Evolutionary conservation across 2,113 vertebrate species (phyloP).

Genomic region (Ophthalmolycus amberensis): DNA sequence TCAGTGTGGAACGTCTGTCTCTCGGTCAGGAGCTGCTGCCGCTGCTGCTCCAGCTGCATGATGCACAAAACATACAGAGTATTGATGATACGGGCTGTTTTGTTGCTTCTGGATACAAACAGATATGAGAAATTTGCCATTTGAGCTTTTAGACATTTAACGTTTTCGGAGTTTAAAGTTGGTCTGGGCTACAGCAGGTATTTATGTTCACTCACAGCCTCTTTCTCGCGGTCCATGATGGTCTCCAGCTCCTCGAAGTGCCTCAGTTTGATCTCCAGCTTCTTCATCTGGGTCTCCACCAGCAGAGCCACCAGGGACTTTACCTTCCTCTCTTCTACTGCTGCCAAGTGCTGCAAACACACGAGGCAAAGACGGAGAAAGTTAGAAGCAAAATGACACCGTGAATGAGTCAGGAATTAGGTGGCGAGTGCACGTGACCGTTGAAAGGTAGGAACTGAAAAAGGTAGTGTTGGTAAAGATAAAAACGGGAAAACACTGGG

Average conservation of each 20-base stretch:
- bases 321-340: slow-evolving; percentile 96
- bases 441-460: background rate
- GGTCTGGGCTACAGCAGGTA: background rate
- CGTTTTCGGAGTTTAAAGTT: background rate
- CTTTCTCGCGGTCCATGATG: slow-evolving; percentile 98
- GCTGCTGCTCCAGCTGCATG: slow-evolving; percentile 92
- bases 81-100: background rate
- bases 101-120: background rate
- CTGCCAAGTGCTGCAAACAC: slow-evolving; percentile 90
- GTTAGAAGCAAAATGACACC: background rate
- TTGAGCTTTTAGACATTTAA: background rate
- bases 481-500: background rate
- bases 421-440: no score
- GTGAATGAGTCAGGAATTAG: background rate
- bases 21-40: slow-evolving; percentile 94
- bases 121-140: background rate
- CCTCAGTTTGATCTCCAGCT: slow-evolving; percentile 96
- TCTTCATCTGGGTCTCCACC: slow-evolving; percentile 99
- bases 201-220: slow-evolving; percentile 84
- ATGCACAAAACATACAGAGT: background rate
- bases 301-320: slow-evolving; percentile 96
- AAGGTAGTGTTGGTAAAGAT: background rate
- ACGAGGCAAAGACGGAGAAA: background rate
- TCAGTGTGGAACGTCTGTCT: slow-evolving; percentile 97
- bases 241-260: slow-evolving; percentile 99